A percentile compares a stretch with the other conserved stretches of the same genome.
Conservation (phyloP, 2,797 vertebrate genomes). For the Sebastes cheni region DNA sequence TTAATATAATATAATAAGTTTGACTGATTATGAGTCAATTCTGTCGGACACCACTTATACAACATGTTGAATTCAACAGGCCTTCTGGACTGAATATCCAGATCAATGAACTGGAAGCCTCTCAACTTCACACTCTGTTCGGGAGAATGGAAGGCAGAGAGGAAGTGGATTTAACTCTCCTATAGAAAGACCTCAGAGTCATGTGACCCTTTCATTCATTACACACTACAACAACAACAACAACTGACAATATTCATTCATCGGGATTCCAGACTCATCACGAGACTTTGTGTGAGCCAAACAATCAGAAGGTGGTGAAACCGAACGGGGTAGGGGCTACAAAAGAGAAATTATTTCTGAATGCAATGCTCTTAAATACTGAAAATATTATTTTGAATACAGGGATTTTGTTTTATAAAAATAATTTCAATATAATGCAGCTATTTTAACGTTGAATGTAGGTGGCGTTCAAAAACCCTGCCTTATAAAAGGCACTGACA, state of each 20-base stretch:
- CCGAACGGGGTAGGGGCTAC: neutral
- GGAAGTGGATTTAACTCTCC: constrained; percentile 24
- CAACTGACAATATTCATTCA: constrained; percentile 24
- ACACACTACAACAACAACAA: neutral
- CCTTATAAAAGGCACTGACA: rapidly evolving
- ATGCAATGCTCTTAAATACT: neutral
- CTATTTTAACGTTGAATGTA: neutral
- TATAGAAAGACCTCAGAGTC: constrained; percentile 10
- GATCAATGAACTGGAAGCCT: constrained; percentile 32
- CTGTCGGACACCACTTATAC: too few relatives aligned
- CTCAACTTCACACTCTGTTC: constrained; percentile 15
- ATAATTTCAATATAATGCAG: neutral
- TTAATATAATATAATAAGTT: neutral
- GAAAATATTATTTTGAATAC: neutral
- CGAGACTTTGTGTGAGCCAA: constrained; percentile 18
- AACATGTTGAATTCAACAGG: neutral
- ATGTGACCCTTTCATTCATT: constrained; percentile 32
- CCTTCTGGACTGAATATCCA: neutral
- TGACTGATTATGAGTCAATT: neutral
- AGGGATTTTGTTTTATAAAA: neutral
- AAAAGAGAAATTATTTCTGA: neutral
- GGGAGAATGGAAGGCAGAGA: constrained; percentile 15
- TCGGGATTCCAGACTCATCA: constrained; percentile 52
- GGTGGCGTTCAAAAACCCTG: too few relatives aligned
- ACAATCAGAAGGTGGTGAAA: constrained; percentile 8